These are phyloP conservation scores for Agrilus biguttatus DNA, from an alignment of 2,888 invertebrate species.

Conservation along the genomic window DNA sequence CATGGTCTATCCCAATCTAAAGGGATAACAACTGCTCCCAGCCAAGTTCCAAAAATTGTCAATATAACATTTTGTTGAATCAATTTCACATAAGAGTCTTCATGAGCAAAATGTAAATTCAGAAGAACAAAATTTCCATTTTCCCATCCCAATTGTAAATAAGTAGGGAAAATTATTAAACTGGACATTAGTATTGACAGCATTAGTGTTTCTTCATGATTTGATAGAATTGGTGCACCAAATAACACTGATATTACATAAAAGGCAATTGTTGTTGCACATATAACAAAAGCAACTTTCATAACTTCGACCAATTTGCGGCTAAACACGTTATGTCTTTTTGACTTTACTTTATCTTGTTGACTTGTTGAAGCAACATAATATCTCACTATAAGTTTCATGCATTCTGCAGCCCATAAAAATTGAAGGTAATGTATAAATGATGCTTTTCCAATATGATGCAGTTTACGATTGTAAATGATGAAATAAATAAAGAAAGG, in stretches of 20 bases:
- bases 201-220: conserved; percentile 53
- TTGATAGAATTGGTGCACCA: conserved; percentile 49
- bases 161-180: conserved; percentile 47
- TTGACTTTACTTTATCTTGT: conserved; percentile 16
- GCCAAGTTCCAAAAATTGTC: conserved; percentile 64
- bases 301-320: conserved; percentile 37
- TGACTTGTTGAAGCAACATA: conserved; percentile 21
- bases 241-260: conserved; percentile 49
- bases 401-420: conserved; percentile 35
- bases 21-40: conserved; percentile 74
- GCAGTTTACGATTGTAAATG: conserved; percentile 41
- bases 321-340: conserved; percentile 21
- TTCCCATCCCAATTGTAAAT: conserved; percentile 46
- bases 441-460: conserved; percentile 42
- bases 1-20: conserved; percentile 84
- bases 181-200: conserved; percentile 45
- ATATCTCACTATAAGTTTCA: conserved; percentile 32
- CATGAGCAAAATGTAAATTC: conserved; percentile 35
- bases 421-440: conserved; percentile 28
- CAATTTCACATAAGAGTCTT: conserved; percentile 40
- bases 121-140: conserved; percentile 38
- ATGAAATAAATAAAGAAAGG: conserved; percentile 41
- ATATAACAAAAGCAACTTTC: conserved; percentile 32
- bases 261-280: conserved; percentile 29
- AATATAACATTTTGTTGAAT: conserved; percentile 40